Evolutionary conservation across 2,888 invertebrate species (phyloP), one percentile per base, ranked within the genome.

Genomic region (Pilophorus perplexus): DNA sequence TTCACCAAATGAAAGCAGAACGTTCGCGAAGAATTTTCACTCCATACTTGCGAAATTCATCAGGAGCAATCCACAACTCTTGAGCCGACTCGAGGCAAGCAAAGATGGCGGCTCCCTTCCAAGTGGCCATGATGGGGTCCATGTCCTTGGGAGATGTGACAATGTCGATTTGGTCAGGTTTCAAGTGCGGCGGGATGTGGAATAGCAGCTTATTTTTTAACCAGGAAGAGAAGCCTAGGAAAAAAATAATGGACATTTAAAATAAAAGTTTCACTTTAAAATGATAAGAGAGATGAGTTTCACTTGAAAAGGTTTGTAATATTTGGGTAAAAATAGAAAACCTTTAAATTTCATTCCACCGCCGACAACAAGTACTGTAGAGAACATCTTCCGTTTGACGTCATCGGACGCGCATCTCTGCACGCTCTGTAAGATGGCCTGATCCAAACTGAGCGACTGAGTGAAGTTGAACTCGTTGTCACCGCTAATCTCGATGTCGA

Each of bases 101-200:
- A 84, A 96, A 85, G 8, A 96, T 90, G 0, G 93, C 89, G 0
- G 94, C 95, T 0, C 96, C 96, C 77, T 95, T 95, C 96, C 96
- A 96, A 0, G 89, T 84, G 0, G 91, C 59, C 80, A 90, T 87
- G 1, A 89, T 86, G 0, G 94, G 89, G 77, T 96, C 94, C 82
- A 93, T 89, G 74, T 95, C 95, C 77, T 94, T 92, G 0, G 92
- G 91, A 70, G 89, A 86, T 0, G 90, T 91, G 46, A 94, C 90
- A 64, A 95, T 91, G 76, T 95, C 95, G 73, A 92, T 78, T 78
- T 90, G 87, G 74, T 91, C 88, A 80, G 77, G 69, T 14, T 50
- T 64, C 14, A 64, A 23, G 27, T 64, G 48, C 2, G 48, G 22
- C 1, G 64, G 64, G 14, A 55, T 20, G 25, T 44, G 65, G 12